A percentile compares a stretch with the other conserved stretches of the same genome.
Conservation (phyloP, 2,113 vertebrate species). For the Pontoporia blainvillei region DNA sequence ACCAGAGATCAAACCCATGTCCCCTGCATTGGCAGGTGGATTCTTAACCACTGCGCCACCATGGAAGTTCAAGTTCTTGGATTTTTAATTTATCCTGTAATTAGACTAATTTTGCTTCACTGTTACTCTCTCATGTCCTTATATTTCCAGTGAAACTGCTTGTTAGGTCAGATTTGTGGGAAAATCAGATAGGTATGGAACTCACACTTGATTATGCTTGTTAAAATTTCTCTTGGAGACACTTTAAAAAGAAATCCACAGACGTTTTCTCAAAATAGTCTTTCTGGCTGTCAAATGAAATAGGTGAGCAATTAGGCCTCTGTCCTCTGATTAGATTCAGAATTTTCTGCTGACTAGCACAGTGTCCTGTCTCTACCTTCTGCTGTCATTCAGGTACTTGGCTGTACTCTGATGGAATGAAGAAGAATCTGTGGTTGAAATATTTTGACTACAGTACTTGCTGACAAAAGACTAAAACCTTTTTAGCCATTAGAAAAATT, state of each 20-base stretch:
- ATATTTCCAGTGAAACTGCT: neutral
- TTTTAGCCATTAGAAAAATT: conserved; percentile 59
- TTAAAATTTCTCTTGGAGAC: conserved; percentile 22
- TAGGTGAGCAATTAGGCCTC: neutral
- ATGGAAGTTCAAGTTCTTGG: neutral
- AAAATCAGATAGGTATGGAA: neutral
- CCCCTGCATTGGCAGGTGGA: no score
- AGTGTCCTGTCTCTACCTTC: neutral
- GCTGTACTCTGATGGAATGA: neutral
- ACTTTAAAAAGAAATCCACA: neutral
- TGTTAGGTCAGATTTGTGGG: neutral
- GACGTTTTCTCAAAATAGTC: neutral
- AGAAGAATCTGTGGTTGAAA: conserved; percentile 11
- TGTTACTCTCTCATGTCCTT: neutral
- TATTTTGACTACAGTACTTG: conserved; percentile 32
- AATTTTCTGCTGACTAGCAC: neutral
- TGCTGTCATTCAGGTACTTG: neutral
- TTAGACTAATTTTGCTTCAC: neutral
- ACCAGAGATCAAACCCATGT: no score
- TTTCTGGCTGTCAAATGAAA: conserved; percentile 15
- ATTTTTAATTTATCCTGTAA: conserved; percentile 3
- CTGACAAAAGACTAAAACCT: conserved; percentile 36
- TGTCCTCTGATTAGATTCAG: neutral
- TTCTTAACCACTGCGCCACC: no score
- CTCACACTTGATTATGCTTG: neutral